Percentiles rank a stretch among this genome's conserved stretches.
Conservation (phyloP, 2,113 vertebrate species). For the Myxocyprinus asiaticus region DNA sequence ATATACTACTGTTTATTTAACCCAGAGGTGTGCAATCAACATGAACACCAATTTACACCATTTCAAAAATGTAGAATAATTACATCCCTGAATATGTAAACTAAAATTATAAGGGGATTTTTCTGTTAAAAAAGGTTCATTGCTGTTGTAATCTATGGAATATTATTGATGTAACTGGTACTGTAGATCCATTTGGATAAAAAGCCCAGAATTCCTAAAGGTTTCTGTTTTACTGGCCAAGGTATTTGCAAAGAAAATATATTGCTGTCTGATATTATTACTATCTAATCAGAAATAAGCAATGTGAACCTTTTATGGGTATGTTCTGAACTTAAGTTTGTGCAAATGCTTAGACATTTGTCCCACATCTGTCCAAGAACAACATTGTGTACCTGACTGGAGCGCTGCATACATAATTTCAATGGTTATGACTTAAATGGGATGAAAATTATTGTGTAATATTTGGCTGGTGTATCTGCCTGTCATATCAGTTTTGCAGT, state of each 20-base stretch:
- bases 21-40: background rate
- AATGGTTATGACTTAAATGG: constrained; percentile 19
- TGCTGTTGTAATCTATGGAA: background rate
- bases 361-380: constrained; percentile 44
- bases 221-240: background rate
- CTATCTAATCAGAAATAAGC: constrained; percentile 34
- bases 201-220: background rate
- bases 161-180: constrained; percentile 35
- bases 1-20: background rate
- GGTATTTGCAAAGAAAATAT: constrained; percentile 12
- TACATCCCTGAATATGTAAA: constrained; percentile 17
- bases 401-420: constrained; percentile 13
- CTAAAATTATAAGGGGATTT: too few species aligned
- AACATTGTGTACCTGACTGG: constrained; percentile 39
- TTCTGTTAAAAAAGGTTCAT: constrained; percentile 13
- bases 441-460: constrained; percentile 19
- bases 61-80: background rate
- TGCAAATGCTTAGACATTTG: constrained; percentile 20
- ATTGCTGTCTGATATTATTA: constrained; percentile 24
- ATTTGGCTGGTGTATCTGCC: constrained; percentile 29
- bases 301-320: constrained; percentile 54
- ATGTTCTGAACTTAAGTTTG: constrained; percentile 25
- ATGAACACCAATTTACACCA: background rate
- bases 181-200: constrained; percentile 36
- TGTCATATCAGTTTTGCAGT: constrained; percentile 23